phyloP scores from a whole-genome alignment of 2,888 invertebrate species.

The Nycteola revayana region DNA sequence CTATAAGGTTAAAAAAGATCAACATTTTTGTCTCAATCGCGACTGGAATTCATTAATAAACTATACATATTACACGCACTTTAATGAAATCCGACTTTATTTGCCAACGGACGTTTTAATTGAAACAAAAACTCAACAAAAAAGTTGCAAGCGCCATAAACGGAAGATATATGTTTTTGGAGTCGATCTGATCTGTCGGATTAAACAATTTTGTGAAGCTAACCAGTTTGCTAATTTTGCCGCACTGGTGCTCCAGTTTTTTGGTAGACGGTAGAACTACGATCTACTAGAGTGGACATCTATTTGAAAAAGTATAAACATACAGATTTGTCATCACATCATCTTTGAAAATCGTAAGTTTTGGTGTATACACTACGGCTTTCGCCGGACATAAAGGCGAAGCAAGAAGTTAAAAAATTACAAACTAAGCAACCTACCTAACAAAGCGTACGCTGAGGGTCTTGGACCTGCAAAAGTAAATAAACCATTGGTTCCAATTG shows the following conservation, averaged over 20 bases:
- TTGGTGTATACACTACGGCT: too few species aligned
- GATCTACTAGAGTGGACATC: too few species aligned
- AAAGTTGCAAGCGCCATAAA: conserved; percentile 9
- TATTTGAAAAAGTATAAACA: too few species aligned
- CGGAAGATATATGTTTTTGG: conserved; percentile 17
- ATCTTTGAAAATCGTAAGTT: too few species aligned
- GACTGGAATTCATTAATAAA: conserved; percentile 1
- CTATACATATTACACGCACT: conserved; percentile 1
- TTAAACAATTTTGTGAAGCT: conserved; percentile 16
- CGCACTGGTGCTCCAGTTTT: conserved; percentile 25
- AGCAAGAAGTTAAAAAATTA: too few species aligned
- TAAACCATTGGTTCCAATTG: too few species aligned
- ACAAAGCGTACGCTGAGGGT: too few species aligned
- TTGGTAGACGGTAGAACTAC: conserved; percentile 3
- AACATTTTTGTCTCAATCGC: conserved; percentile 1
- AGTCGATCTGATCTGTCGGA: conserved; percentile 13
- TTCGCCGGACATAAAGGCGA: too few species aligned
- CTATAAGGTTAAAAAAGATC: background rate
- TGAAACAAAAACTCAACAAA: conserved; percentile 11
- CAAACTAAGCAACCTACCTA: too few species aligned
- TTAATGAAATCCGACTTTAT: background rate
- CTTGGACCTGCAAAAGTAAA: too few species aligned
- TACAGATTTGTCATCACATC: too few species aligned
- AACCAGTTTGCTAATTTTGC: conserved; percentile 24
- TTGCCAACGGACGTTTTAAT: conserved; percentile 13